Conservation (phyloP, 2,113 vertebrate genomes). For the Aspidoscelis tigris region DNA sequence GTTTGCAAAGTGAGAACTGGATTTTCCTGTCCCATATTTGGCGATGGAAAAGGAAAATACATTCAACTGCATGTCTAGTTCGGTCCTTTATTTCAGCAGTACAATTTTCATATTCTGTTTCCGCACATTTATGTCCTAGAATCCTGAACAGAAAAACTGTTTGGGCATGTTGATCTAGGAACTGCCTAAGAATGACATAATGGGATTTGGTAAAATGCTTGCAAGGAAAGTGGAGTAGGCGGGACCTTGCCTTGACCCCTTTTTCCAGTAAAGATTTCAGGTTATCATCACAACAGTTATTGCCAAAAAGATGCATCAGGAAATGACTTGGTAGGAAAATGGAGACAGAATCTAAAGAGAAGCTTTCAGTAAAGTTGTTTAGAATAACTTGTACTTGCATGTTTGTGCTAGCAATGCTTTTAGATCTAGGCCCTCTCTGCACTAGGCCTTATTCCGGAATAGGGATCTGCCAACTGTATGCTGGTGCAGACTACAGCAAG, state of each 20-base stretch:
- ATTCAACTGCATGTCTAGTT: no score
- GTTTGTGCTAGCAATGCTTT: not conserved
- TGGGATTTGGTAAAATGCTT: not conserved
- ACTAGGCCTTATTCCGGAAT: no score
- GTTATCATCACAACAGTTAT: not conserved
- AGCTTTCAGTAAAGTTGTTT: not conserved
- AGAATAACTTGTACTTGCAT: not conserved
- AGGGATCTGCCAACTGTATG: no score
- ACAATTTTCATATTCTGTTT: not conserved
- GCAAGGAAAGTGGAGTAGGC: not conserved
- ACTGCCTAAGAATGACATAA: not conserved
- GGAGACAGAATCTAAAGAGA: not conserved
- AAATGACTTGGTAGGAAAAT: not conserved
- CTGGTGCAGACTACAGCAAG: no score
- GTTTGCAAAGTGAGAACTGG: no score
- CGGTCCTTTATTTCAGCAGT: not conserved
- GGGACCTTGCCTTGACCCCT: not conserved
- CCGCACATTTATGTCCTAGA: not conserved
- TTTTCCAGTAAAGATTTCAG: not conserved
- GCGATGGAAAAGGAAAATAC: no score
- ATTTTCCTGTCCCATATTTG: no score
- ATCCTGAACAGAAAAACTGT: not conserved
- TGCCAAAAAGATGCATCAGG: not conserved
- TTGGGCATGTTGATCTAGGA: not conserved
- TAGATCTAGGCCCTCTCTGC: not conserved